Conservation (phyloP, 2,797 vertebrate species). For the Poeciliopsis presidionis region DNA sequence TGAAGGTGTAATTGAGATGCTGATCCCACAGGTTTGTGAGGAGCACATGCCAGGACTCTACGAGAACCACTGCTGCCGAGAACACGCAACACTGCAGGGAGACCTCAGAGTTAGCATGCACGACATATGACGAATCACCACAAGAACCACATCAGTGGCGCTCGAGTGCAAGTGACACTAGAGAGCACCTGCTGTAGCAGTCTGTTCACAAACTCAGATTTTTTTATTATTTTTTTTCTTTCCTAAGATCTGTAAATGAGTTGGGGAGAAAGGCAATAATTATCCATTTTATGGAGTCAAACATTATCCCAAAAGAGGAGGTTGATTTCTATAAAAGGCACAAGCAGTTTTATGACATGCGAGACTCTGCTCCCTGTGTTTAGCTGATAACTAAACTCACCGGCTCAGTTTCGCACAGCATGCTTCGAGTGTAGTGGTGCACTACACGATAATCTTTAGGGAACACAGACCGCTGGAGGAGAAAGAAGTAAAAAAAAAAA, state of each 20-base stretch:
- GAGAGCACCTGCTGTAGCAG: not conserved
- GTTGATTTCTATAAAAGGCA: not conserved
- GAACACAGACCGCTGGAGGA: constrained; percentile 77
- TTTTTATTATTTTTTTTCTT: not conserved
- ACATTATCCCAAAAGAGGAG: not conserved
- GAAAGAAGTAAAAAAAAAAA: constrained; percentile 5
- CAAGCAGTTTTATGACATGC: constrained; percentile 1
- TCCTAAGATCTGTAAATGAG: not conserved
- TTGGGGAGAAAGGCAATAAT: not conserved
- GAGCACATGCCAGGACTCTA: constrained; percentile 78
- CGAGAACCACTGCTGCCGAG: constrained; percentile 76
- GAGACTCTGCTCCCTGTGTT: constrained; percentile 12
- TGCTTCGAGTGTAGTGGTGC: constrained; percentile 76
- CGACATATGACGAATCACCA: constrained; percentile 25
- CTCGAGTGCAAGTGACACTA: not conserved
- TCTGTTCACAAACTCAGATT: not conserved
- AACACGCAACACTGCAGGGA: constrained; percentile 80
- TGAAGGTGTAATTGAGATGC: constrained; percentile 74
- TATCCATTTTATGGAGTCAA: not conserved
- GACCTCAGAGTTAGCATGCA: constrained; percentile 11
- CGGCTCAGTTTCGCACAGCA: constrained; percentile 76
- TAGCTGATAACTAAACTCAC: constrained; percentile 67
- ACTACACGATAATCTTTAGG: constrained; percentile 80
- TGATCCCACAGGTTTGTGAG: constrained; percentile 73
- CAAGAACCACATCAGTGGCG: constrained; percentile 31